phyloP scores from a whole-genome alignment of 2,797 vertebrate species.

The Tamandua tetradactyla region DNA sequence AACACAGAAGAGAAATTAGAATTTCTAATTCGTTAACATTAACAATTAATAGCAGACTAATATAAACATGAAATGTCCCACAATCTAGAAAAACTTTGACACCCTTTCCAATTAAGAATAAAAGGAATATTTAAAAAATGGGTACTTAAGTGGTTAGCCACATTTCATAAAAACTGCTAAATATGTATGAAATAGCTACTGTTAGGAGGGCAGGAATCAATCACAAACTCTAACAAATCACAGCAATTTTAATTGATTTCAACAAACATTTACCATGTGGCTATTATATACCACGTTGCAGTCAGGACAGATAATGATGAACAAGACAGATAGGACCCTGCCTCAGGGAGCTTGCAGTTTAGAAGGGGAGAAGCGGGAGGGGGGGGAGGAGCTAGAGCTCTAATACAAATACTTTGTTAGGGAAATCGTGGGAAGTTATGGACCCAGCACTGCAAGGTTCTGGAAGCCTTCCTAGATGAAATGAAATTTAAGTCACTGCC shows the following conservation, averaged over 20 bases:
- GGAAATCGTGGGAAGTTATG: background rate
- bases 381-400: no score
- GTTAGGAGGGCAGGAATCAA: background rate
- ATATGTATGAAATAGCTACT: background rate
- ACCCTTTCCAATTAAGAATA: background rate
- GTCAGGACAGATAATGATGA: background rate
- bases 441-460: background rate
- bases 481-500: background rate
- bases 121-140: background rate
- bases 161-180: background rate
- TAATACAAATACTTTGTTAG: background rate
- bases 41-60: background rate
- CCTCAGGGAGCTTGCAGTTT: background rate
- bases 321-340: background rate
- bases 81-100: background rate
- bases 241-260: background rate
- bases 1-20: background rate
- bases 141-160: background rate
- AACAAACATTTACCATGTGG: background rate
- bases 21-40: constrained; percentile 13
- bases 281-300: background rate
- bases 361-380: background rate
- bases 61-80: background rate
- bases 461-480: background rate
- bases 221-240: background rate